Evolutionary conservation across 2,797 vertebrate species (phyloP).

Genomic region (Anniella stebbinsi): DNA sequence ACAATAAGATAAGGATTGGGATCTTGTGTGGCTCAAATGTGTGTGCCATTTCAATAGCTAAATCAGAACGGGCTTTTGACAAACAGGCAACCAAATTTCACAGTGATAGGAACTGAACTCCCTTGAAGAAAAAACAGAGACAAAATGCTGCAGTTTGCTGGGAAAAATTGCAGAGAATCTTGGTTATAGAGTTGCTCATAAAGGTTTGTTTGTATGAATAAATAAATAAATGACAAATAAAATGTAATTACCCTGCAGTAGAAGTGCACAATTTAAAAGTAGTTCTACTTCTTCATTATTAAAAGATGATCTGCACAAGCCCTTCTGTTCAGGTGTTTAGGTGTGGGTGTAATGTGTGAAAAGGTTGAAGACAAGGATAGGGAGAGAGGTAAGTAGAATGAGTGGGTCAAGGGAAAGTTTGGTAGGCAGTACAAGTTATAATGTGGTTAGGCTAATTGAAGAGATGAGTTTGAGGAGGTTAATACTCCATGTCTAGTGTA

Average conservation of each 20-base stretch:
- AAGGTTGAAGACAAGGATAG: not conserved
- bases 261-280: not conserved
- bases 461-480: not conserved
- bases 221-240: not conserved
- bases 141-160: not conserved
- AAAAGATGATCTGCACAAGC: not conserved
- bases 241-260: not conserved
- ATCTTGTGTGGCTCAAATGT: not conserved
- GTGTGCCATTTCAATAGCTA: not conserved
- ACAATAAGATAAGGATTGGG: not conserved
- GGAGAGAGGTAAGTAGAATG: not conserved
- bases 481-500: not conserved
- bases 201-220: not conserved
- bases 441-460: not conserved
- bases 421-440: not conserved
- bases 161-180: not conserved
- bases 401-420: not conserved
- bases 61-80: not conserved
- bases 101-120: not conserved
- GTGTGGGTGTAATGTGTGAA: not conserved
- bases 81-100: not conserved
- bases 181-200: not conserved
- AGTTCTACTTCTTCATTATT: not conserved
- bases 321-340: not conserved
- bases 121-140: not conserved